phyloP scores from a whole-genome alignment of 2,888 invertebrate species.

The Apoda limacodes region DNA sequence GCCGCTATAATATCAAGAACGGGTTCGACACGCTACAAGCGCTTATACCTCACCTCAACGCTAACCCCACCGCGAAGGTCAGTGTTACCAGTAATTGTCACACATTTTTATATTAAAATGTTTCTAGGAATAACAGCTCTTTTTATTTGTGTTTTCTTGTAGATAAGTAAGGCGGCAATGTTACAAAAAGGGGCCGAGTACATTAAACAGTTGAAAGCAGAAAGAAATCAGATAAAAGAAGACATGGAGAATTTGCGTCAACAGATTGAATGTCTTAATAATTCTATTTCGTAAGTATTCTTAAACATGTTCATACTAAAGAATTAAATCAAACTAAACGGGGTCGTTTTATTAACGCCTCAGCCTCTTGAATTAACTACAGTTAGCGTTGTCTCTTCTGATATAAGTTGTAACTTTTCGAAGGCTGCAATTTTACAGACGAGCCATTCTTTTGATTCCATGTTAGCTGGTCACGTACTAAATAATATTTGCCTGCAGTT shows the following conservation, averaged over 20 bases:
- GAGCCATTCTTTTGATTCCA: too few relatives aligned
- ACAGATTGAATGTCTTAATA: constrained; percentile 92
- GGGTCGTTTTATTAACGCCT: too few relatives aligned
- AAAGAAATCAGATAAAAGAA: constrained; percentile 87
- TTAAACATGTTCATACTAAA: too few relatives aligned
- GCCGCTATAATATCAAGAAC: constrained; percentile 95
- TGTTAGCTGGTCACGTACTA: too few relatives aligned
- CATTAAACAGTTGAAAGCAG: constrained; percentile 87
- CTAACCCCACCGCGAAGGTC: constrained; percentile 92
- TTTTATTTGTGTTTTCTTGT: too few relatives aligned
- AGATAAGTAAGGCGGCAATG: constrained; percentile 96
- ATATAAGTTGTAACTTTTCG: too few relatives aligned
- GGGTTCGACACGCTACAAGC: constrained; percentile 95
- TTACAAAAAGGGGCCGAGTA: constrained; percentile 97
- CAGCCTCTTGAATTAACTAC: too few relatives aligned
- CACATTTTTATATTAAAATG: not conserved
- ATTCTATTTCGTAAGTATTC: constrained; percentile 89
- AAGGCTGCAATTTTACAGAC: too few relatives aligned
- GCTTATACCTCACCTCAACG: constrained; percentile 90
- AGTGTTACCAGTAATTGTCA: too few relatives aligned
- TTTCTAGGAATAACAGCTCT: not conserved
- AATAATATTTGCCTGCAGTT: too few relatives aligned
- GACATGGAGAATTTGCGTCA: constrained; percentile 89
- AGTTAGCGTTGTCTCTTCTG: too few relatives aligned
- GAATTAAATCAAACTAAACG: too few relatives aligned